A percentile compares a stretch with the other conserved stretches of the same genome.
phyloP scores from a whole-genome alignment of 2,797 vertebrate genomes.

The Leptoclinus maculatus region DNA sequence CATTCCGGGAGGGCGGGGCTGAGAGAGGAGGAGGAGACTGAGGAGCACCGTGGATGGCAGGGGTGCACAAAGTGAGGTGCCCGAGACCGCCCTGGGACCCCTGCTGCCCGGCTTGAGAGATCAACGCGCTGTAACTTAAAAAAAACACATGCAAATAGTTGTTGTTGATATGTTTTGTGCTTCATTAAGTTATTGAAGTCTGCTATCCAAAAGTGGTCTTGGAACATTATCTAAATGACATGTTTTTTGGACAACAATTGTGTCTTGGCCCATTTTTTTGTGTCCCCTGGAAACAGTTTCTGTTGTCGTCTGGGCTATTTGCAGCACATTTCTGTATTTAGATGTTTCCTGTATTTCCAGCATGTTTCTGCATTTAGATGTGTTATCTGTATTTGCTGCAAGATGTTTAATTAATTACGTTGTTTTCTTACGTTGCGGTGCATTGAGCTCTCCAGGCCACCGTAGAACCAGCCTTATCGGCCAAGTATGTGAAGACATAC shows the following conservation, averaged over 20 bases:
- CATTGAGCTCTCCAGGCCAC: background rate
- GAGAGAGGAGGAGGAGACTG: constrained; percentile 72
- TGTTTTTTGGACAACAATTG: background rate
- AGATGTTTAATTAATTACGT: background rate
- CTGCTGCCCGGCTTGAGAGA: background rate
- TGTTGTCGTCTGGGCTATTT: background rate
- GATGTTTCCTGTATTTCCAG: background rate
- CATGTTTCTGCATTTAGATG: background rate
- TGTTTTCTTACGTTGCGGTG: background rate
- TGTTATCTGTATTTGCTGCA: background rate
- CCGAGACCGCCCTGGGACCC: background rate
- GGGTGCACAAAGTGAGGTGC: constrained; percentile 24
- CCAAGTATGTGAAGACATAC: background rate
- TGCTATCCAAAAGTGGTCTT: background rate
- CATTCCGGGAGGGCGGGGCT: constrained; percentile 78
- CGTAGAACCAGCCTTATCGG: background rate
- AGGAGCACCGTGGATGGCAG: constrained; percentile 28
- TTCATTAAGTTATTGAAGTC: background rate
- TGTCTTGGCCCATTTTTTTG: background rate
- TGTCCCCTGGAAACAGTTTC: background rate
- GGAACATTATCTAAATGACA: background rate
- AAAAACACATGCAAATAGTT: background rate
- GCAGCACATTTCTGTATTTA: background rate
- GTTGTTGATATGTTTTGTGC: background rate
- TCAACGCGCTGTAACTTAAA: background rate